Base-by-base conservation (phyloP, 2,888 invertebrate species). In the Chloromyia formosa region DNA sequence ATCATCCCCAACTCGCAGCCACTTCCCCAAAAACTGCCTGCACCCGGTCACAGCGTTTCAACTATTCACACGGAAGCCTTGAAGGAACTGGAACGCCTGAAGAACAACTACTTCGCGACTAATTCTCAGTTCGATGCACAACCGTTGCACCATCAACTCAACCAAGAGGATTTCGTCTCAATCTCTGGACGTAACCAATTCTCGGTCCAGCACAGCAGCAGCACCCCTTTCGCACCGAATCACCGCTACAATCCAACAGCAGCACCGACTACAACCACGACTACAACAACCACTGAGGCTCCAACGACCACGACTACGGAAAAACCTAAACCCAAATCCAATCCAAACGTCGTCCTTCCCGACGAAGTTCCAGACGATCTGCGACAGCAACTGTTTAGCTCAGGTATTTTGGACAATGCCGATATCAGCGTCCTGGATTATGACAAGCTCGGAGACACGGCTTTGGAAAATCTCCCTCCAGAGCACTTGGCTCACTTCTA, bases 311-410 rank as follows among this genome's bases (percentile, higher is more conserved):
- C 83, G 3, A 80, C 84, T 73, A 80, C 80, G 4, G 62, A 77
- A 77, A 76, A 78, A 76, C 76, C 75, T 62, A 58, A 76, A 78
- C 77, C 82, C 81, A 73, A 81, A 82, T 62, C 82, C 68, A 87
- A 87, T 71, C 86, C 88, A 53, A 83, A 89, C 75, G 88, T 90
- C 78, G 86, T 88, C 79, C 85, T 95, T 58, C 95, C 95, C 12
- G 94, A 94, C 80, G 95, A 95, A 87, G 94, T 95, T 5, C 95
- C 95, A 3, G 94, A 94, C 78, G 95, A 95, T 80, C 87, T 95
- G 61, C 88, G 94, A 54, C 90, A 94, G 82, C 95, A 95, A 80
- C 86, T 95, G 4, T 85, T 95, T 61, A 91, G 93, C 66, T 95
- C 95, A 0, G 95, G 95, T 53, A 95, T 95, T 79, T 86, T 95